phyloP scores from a whole-genome alignment of 2,113 vertebrate species.

The Heptranchias perlo region DNA sequence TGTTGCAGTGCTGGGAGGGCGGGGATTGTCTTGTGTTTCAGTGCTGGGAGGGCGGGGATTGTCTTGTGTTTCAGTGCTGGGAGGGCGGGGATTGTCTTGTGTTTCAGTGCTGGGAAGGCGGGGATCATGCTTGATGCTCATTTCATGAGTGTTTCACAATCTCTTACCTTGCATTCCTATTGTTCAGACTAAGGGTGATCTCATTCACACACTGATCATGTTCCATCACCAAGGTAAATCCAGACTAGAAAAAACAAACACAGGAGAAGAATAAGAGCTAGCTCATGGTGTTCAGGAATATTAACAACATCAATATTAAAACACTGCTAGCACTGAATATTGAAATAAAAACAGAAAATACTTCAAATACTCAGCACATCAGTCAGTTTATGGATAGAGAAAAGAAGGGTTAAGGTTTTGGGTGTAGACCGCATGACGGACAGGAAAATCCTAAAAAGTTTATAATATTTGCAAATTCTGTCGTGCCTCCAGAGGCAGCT shows the following conservation, averaged over 20 bases:
- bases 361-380: neutral
- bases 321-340: neutral
- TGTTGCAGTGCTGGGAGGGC: neutral
- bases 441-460: neutral
- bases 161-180: slow-evolving; percentile 81
- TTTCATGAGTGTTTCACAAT: neutral
- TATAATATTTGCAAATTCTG: neutral
- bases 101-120: neutral
- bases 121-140: neutral
- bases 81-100: neutral
- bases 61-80: neutral
- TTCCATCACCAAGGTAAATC: slow-evolving; percentile 91
- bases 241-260: slow-evolving; percentile 63
- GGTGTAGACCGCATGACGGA: neutral
- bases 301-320: neutral
- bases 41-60: neutral
- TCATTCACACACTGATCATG: slow-evolving; percentile 91
- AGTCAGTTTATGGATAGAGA: neutral
- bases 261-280: neutral
- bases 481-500: neutral
- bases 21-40: neutral
- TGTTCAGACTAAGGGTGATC: slow-evolving; percentile 92
- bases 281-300: neutral
- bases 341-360: neutral
- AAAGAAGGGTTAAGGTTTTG: neutral